Conservation (phyloP, 2,888 invertebrate genomes). For the Alloscopus bannaensis region DNA sequence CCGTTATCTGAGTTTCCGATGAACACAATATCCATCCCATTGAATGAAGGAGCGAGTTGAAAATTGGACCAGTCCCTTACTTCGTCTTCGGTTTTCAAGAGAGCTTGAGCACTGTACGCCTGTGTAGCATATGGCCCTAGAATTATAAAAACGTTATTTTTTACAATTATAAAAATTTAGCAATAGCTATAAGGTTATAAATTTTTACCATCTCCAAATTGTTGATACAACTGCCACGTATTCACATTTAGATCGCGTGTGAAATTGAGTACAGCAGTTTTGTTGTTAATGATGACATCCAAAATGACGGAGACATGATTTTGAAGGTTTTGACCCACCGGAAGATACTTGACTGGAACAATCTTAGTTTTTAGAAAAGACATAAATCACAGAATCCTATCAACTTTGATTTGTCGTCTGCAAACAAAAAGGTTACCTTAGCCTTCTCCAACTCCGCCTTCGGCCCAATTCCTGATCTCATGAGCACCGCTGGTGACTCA, state of each 20-base stretch:
- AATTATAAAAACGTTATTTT: background rate
- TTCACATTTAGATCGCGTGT: constrained; percentile 36
- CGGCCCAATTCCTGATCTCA: constrained; percentile 40
- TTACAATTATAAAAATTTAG: background rate
- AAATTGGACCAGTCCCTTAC: background rate
- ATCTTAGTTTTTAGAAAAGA: background rate
- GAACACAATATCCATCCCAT: too few relatives aligned
- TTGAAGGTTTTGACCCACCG: constrained; percentile 55
- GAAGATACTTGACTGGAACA: constrained; percentile 27
- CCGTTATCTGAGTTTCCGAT: background rate
- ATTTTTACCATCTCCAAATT: constrained; percentile 16
- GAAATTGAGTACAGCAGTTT: constrained; percentile 18
- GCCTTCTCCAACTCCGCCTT: constrained; percentile 8
- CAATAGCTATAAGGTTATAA: background rate
- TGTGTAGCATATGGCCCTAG: constrained; percentile 25
- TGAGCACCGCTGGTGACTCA: constrained; percentile 22
- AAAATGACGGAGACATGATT: constrained; percentile 33
- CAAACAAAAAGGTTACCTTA: background rate
- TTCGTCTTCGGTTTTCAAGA: background rate
- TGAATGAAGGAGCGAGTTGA: background rate
- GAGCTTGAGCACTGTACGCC: background rate
- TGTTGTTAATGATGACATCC: constrained; percentile 35
- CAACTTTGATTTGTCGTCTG: background rate
- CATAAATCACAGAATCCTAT: background rate
- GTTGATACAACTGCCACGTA: constrained; percentile 13